phyloP scores from a whole-genome alignment of 1,140 invertebrate species.

The Plodia interpunctella region DNA sequence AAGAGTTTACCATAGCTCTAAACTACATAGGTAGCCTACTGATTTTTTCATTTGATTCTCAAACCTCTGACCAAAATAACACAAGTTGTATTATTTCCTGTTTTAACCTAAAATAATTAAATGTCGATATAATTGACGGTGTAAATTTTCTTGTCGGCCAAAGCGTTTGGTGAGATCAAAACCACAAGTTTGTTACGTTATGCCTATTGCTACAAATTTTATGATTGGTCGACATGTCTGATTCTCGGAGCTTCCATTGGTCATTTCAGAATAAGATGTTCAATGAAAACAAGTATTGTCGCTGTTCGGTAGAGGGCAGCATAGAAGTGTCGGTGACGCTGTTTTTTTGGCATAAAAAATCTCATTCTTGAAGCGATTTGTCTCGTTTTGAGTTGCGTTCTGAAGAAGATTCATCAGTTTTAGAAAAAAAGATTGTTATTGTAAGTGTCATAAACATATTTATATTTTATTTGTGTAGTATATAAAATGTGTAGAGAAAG shows the following conservation, averaged over 20 bases:
- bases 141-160: constrained; percentile 40
- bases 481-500: not conserved
- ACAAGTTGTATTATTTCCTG: not conserved
- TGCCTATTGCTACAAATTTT: constrained; percentile 13
- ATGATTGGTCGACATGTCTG: constrained; percentile 32
- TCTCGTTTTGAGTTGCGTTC: constrained; percentile 61
- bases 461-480: not conserved
- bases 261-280: not conserved
- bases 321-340: constrained; percentile 47
- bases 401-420: constrained; percentile 41
- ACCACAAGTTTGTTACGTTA: constrained; percentile 46
- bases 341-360: constrained; percentile 62
- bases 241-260: not conserved
- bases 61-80: no score
- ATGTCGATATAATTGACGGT: constrained; percentile 50
- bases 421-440: constrained; percentile 67
- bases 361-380: constrained; percentile 58
- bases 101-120: constrained; percentile 9
- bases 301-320: constrained; percentile 41
- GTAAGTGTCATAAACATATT: constrained; percentile 44
- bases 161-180: constrained; percentile 27
- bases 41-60: no score
- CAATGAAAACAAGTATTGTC: constrained; percentile 51
- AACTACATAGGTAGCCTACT: no score
- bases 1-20: no score